Base-by-base conservation (phyloP, 2,113 vertebrate species). In the Psettodes erumei region DNA sequence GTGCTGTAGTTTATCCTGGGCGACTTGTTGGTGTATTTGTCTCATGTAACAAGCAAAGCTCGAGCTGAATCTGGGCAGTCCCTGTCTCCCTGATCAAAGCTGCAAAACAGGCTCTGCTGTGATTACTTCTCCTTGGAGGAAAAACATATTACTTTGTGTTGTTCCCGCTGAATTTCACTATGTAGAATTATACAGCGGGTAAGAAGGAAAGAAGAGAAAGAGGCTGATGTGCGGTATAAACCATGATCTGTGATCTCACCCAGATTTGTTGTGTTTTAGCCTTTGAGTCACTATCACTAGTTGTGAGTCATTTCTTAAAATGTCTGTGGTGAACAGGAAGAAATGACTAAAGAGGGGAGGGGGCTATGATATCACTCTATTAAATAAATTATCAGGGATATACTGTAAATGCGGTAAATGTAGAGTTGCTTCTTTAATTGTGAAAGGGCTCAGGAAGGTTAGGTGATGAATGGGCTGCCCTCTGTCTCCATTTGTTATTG, bases 221-320 rank as follows among this genome's bases (percentile, higher is more conserved):
- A 33, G 13, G 58, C 56, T 68, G 32, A 61, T 6, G 9, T 7
- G 27, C 23, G 45, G 27, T 59, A 35, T 65, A 6, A 76, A n/a
- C 32, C 15, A 28, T 42, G 42, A 55, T 38, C 23, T 1, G 13
- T 82, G 66, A 89, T 65, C 62, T 78, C 69, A 79, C 65, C 13
- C 28, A 60, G 33, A 75, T 61, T 69, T 4, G 66, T 64, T 62
- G 55, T 43, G 51, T 0, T 71, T 56, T 37, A 45, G 51, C 21
- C 18, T 80, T 75, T 69, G 60, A 83, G 51, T 65, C 55, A 50
- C 13, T 32, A 48, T 33, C 58, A 28, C 12, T 12, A 25, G 37
- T 60, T 45, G 32, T 83, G 81, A 86, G 60, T 89, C 70, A 87
- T 55, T 60, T 28, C 30, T 28, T 54, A 48, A 77, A 61, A 71